A percentile compares a stretch with the other conserved stretches of the same genome.
phyloP scores from a whole-genome alignment of 2,888 invertebrate genomes.

The Noctua comes region DNA sequence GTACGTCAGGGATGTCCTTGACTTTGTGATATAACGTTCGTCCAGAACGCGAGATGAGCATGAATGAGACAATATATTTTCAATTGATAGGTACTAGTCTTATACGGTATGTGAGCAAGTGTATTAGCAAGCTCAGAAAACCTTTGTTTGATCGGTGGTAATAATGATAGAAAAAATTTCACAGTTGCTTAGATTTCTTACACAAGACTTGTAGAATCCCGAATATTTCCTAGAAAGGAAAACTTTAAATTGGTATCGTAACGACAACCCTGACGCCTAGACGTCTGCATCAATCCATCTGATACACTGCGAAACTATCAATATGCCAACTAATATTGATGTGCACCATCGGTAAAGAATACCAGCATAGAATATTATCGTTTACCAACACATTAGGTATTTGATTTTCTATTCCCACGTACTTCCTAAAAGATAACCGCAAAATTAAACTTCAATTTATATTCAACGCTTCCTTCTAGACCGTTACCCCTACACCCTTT shows the following conservation, averaged over 20 bases:
- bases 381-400: background rate
- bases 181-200: background rate
- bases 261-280: background rate
- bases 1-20: background rate
- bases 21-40: slow-evolving; percentile 5
- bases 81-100: background rate
- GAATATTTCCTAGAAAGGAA: background rate
- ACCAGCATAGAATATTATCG: background rate
- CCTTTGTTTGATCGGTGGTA: background rate
- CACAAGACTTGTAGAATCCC: background rate
- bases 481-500: slow-evolving; percentile 36
- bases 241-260: background rate
- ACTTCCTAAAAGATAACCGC: slow-evolving; percentile 34
- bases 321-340: background rate
- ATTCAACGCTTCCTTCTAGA: slow-evolving; percentile 45
- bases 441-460: slow-evolving; percentile 56
- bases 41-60: background rate
- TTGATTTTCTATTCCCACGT: slow-evolving; percentile 19
- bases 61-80: background rate
- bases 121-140: background rate
- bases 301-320: background rate
- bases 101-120: background rate
- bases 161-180: background rate
- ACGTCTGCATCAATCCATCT: background rate
- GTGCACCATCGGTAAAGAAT: background rate